A percentile compares a stretch with the other conserved stretches of the same genome.
Evolutionary conservation across 2,113 vertebrate species (phyloP).

Genomic region (Holacanthus passer): DNA sequence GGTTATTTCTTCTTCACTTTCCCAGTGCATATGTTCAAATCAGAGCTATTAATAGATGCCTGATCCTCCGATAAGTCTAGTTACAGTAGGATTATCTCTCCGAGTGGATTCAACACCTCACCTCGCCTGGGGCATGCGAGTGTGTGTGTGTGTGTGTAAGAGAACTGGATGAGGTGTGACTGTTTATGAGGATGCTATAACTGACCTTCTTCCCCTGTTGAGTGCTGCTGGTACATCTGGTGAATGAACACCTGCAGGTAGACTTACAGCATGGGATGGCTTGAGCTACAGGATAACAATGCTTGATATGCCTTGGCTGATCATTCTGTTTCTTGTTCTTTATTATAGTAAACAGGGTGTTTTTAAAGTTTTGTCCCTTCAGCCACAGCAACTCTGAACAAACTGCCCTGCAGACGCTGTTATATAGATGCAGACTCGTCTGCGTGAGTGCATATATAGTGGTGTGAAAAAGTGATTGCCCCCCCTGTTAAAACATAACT

Average conservation of each 20-base stretch:
- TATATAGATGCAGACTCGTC: background rate
- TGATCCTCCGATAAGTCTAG: slow-evolving; percentile 73
- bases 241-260: background rate
- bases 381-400: background rate
- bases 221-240: background rate
- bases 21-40: slow-evolving; percentile 51
- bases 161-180: background rate
- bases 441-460: background rate
- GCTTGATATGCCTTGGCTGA: background rate
- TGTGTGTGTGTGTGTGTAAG: background rate
- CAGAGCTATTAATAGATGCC: slow-evolving; percentile 77
- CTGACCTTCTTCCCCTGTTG: background rate
- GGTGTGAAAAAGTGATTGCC: too few relatives aligned
- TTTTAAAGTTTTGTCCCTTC: background rate
- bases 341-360: too few relatives aligned
- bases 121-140: background rate
- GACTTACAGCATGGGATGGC: background rate
- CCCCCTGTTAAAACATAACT: too few relatives aligned
- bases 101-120: slow-evolving; percentile 56
- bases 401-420: background rate
- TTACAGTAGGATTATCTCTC: slow-evolving; percentile 74
- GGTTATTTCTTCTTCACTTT: slow-evolving; percentile 68
- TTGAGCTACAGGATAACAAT: background rate
- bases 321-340: background rate
- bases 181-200: background rate